Evolutionary conservation across 2,888 invertebrate species (phyloP).

Genomic region (Aplocera efformata): DNA sequence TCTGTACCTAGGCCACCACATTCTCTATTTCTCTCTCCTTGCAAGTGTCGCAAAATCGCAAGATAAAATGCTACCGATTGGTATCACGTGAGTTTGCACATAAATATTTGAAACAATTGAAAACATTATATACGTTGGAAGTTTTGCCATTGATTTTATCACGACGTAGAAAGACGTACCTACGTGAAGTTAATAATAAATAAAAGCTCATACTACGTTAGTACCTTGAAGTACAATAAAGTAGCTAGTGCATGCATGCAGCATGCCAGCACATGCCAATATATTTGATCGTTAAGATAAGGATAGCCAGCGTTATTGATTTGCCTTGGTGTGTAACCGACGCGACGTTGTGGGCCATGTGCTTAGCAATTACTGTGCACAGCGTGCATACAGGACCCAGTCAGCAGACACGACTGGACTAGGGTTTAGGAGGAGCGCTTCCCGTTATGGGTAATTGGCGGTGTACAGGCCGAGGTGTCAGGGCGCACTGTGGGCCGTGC

Average conservation of each 20-base stretch:
- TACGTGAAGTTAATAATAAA: constrained; percentile 1
- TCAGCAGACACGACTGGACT: constrained; percentile 18
- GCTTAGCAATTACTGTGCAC: constrained; percentile 66
- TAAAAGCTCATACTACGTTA: constrained; percentile 17
- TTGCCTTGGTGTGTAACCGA: constrained; percentile 46
- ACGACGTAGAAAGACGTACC: no score
- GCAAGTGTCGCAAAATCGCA: no score
- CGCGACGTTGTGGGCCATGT: constrained; percentile 46
- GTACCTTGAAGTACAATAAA: constrained; percentile 21
- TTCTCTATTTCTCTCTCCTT: no score
- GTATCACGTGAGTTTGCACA: no score
- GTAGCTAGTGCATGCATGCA: constrained; percentile 18
- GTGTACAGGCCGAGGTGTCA: constrained; percentile 60
- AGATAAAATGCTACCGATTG: no score
- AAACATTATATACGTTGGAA: no score
- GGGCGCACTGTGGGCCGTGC: constrained; percentile 45
- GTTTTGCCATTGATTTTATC: background rate
- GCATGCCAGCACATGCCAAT: constrained; percentile 32
- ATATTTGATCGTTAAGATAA: constrained; percentile 48
- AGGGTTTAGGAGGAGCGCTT: constrained; percentile 42
- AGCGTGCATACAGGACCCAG: constrained; percentile 38
- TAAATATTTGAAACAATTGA: no score
- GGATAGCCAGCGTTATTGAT: constrained; percentile 51
- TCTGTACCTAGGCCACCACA: no score
- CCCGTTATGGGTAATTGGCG: constrained; percentile 68